Evolutionary conservation across 2,797 vertebrate genomes (phyloP).

Genomic region (Tenualosa thibaudeaui): DNA sequence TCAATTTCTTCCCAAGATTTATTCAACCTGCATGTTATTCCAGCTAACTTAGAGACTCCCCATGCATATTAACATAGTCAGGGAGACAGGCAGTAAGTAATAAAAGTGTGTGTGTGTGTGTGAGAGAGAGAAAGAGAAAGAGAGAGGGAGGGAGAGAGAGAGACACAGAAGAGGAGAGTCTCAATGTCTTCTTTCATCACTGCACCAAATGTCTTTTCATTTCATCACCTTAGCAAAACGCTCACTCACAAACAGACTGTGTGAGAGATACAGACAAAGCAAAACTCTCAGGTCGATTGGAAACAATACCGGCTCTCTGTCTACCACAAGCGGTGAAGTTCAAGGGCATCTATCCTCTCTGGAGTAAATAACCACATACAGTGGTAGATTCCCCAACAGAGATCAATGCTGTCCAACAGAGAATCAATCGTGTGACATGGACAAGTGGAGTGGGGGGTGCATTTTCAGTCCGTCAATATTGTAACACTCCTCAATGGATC

Average conservation of each 20-base stretch:
- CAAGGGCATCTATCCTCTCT: background rate
- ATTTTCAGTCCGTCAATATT: background rate
- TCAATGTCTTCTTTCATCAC: background rate
- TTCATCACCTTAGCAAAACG: constrained; percentile 10
- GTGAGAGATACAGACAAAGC: background rate
- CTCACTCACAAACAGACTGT: background rate
- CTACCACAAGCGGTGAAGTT: background rate
- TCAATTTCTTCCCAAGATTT: constrained; percentile 19
- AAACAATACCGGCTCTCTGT: background rate
- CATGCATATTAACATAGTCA: background rate
- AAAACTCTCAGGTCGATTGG: background rate
- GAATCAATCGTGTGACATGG: background rate
- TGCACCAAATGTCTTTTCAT: background rate
- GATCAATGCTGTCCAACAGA: background rate
- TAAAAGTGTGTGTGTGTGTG: background rate
- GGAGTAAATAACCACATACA: background rate
- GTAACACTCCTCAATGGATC: background rate
- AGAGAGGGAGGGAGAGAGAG: background rate
- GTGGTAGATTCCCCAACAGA: background rate
- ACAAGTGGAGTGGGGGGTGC: background rate
- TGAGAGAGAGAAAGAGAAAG: constrained; percentile 2
- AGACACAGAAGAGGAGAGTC: background rate
- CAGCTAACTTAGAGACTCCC: constrained; percentile 5
- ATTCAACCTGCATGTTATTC: background rate
- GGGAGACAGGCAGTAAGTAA: constrained; percentile 9